Conservation (phyloP, 2,113 vertebrate species). For the Ceyx margarethae region DNA sequence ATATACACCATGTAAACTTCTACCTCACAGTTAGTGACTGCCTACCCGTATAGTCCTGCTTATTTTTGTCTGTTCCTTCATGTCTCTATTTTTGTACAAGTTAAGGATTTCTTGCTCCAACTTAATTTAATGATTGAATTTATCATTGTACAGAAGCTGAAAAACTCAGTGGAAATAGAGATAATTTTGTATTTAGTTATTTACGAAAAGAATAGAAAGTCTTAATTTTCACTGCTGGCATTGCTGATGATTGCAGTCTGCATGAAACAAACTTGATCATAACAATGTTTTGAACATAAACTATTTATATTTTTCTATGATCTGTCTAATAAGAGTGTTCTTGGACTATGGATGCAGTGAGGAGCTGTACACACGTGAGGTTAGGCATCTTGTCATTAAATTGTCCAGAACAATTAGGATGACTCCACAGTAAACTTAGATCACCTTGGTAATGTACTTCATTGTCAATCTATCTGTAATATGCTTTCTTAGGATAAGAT, state of each 20-base stretch:
- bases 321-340: neutral
- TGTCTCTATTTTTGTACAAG: neutral
- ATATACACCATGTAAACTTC: neutral
- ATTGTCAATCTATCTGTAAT: neutral
- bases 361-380: neutral
- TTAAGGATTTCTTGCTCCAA: neutral
- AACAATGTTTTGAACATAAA: neutral
- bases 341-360: neutral
- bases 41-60: neutral
- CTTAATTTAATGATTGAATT: neutral
- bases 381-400: neutral
- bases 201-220: neutral
- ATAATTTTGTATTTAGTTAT: neutral
- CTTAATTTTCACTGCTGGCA: neutral
- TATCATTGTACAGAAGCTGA: neutral
- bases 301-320: neutral
- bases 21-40: neutral
- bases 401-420: neutral
- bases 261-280: neutral
- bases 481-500: neutral
- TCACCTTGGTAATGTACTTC: neutral
- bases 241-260: neutral
- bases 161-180: neutral
- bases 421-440: neutral
- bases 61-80: neutral